Conservation (phyloP, 2,888 invertebrate species). For the Cerastoderma edule region DNA sequence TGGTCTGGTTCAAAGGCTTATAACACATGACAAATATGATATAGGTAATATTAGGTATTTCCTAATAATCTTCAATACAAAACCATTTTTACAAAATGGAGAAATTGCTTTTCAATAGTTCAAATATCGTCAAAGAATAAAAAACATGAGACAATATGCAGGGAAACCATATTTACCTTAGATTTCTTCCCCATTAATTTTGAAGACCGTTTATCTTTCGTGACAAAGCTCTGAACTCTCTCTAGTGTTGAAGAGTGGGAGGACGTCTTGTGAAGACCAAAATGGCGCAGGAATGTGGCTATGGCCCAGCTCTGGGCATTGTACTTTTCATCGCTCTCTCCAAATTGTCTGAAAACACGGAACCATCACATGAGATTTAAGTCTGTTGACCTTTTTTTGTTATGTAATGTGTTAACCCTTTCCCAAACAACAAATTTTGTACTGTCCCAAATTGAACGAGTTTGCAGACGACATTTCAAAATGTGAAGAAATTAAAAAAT, state of each 20-base stretch:
- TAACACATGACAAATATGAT: no score
- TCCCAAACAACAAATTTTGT: no score
- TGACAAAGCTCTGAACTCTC: conserved; percentile 92
- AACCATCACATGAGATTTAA: background rate
- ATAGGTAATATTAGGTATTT: background rate
- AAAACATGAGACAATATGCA: no score
- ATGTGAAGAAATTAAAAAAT: no score
- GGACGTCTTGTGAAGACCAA: conserved; percentile 86
- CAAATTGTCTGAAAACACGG: conserved; percentile 16
- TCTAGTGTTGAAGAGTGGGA: conserved; percentile 87
- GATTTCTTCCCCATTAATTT: conserved; percentile 71
- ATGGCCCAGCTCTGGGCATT: conserved; percentile 90
- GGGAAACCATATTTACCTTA: conserved; percentile 60
- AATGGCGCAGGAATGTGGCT: conserved; percentile 92
- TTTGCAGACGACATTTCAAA: no score
- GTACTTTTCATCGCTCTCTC: conserved; percentile 44
- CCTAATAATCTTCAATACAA: background rate
- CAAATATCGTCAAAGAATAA: no score
- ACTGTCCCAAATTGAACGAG: no score
- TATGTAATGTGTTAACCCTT: no score
- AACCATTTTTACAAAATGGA: background rate
- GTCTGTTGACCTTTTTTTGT: no score
- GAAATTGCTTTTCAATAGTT: no score
- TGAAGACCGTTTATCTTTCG: conserved; percentile 91
- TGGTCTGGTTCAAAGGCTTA: no score